Evolutionary conservation across 2,888 invertebrate genomes (phyloP).

Genomic region (Teinopalpus imperialis): DNA sequence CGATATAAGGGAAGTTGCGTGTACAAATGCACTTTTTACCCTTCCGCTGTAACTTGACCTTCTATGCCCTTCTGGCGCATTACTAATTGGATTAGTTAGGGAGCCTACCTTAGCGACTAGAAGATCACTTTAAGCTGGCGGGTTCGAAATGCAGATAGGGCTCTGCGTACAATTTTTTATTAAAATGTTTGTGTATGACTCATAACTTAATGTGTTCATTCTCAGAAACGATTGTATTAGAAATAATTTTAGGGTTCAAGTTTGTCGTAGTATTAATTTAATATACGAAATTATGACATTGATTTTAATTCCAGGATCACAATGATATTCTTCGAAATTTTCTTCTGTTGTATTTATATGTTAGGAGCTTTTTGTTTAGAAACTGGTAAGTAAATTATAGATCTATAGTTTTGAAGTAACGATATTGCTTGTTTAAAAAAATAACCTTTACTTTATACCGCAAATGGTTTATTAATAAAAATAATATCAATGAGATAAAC

Average conservation of each 20-base stretch:
- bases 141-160: constrained; percentile 38
- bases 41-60: constrained; percentile 45
- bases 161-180: constrained; percentile 34
- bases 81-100: constrained; percentile 42
- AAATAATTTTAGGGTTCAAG: too few relatives aligned
- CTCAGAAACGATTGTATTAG: not conserved
- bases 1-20: constrained; percentile 49
- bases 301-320: constrained; percentile 10
- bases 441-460: too few relatives aligned
- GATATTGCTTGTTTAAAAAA: too few relatives aligned
- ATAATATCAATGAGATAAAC: too few relatives aligned
- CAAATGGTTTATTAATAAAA: too few relatives aligned
- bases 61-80: constrained; percentile 37
- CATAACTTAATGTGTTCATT: constrained; percentile 24
- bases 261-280: not conserved
- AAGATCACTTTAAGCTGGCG: constrained; percentile 40
- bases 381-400: constrained; percentile 29
- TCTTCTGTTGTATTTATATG: constrained; percentile 13
- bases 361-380: constrained; percentile 30
- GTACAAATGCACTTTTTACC: constrained; percentile 45
- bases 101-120: constrained; percentile 34
- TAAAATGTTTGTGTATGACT: constrained; percentile 33
- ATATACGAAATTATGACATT: not conserved
- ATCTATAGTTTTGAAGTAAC: not conserved
- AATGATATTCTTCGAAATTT: constrained; percentile 3